Percentiles rank a stretch among this genome's conserved stretches.
phyloP scores from a whole-genome alignment of 2,797 vertebrate genomes.

The Amphiprion clarkii region DNA sequence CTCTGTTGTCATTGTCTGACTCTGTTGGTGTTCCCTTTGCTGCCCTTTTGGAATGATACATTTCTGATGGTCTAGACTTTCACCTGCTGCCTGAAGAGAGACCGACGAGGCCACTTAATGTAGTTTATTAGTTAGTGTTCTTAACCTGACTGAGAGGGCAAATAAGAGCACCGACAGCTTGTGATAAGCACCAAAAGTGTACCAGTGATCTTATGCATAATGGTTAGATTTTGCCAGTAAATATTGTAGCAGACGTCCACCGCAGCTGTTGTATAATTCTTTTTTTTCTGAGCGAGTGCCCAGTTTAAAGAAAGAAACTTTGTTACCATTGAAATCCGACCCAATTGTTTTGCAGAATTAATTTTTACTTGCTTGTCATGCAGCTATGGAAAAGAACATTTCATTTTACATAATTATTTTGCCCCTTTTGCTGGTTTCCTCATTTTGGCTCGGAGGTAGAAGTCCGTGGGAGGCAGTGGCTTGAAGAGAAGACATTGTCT shows the following conservation, averaged over 20 bases:
- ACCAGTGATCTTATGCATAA: neutral
- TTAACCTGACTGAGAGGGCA: neutral
- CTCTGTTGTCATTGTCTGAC: neutral
- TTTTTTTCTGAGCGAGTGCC: neutral
- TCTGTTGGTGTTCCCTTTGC: neutral
- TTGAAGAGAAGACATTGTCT: slow-evolving; percentile 5
- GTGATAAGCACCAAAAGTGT: neutral
- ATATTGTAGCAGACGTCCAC: neutral
- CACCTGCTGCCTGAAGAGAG: neutral
- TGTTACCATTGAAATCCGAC: neutral
- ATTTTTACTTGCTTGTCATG: neutral
- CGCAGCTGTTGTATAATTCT: neutral
- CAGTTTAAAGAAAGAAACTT: neutral
- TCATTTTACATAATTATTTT: neutral
- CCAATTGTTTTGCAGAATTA: neutral
- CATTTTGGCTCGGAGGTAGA: slow-evolving; percentile 6
- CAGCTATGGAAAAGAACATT: slow-evolving; percentile 4
- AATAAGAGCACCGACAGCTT: neutral
- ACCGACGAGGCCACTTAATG: neutral
- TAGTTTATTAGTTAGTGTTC: neutral
- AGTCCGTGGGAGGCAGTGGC: slow-evolving; percentile 1
- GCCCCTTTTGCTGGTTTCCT: neutral
- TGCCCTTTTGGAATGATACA: neutral
- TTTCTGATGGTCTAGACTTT: neutral
- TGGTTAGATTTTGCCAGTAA: slow-evolving; percentile 3